phyloP scores from a whole-genome alignment of 1,140 invertebrate species.

The Bombus pascuorum region DNA sequence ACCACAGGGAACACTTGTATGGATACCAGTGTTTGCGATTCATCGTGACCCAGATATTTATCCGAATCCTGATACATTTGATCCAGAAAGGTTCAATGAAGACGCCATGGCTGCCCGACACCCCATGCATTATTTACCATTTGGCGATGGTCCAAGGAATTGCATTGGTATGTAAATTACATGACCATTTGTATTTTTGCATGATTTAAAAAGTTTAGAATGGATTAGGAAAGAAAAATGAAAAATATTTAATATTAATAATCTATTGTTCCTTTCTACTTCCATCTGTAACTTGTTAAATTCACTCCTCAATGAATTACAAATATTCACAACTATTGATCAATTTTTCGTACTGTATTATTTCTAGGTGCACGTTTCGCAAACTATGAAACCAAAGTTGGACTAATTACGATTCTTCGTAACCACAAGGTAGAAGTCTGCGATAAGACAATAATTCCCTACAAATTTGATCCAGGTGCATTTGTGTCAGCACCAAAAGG shows the following conservation, averaged over 20 bases:
- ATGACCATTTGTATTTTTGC: background rate
- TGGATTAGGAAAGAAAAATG: background rate
- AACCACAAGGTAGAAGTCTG: background rate
- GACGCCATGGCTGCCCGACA: conserved; percentile 81
- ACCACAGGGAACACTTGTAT: conserved; percentile 76
- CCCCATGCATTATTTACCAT: conserved; percentile 85
- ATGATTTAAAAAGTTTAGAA: background rate
- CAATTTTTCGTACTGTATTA: background rate
- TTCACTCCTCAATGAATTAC: background rate
- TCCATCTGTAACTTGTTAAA: background rate
- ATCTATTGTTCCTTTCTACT: background rate
- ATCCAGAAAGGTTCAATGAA: conserved; percentile 84
- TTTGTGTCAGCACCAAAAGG: background rate
- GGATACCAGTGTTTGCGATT: conserved; percentile 82
- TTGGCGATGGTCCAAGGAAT: conserved; percentile 76
- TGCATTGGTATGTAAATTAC: conserved; percentile 85
- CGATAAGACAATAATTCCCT: conserved; percentile 12
- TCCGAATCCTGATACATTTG: conserved; percentile 83
- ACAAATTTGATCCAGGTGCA: background rate
- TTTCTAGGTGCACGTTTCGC: conserved; percentile 18
- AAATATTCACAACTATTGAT: background rate
- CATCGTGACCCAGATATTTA: conserved; percentile 77
- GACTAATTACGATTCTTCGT: conserved; percentile 1
- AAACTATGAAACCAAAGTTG: background rate
- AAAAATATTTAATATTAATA: background rate